Evolutionary conservation across 2,113 vertebrate species (phyloP).

Genomic region (Haplochromis vanheusdeni): DNA sequence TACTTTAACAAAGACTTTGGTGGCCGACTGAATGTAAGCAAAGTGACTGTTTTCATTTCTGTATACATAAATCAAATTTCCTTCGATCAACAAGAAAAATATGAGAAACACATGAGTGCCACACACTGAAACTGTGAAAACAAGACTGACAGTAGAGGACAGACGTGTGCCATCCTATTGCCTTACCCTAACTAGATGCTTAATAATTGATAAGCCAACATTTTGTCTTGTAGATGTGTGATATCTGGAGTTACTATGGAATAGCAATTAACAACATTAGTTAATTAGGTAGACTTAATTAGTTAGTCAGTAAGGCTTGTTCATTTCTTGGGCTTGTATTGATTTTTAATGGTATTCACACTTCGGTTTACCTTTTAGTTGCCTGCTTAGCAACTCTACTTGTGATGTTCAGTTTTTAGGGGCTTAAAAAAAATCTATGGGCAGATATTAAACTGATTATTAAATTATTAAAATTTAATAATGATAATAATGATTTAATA

Average conservation of each 20-base stretch:
- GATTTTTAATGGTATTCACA: background rate
- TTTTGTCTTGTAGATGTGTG: background rate
- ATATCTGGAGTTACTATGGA: background rate
- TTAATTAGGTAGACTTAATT: background rate
- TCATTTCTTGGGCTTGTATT: background rate
- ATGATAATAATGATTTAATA: too few relatives aligned
- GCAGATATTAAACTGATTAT: too few relatives aligned
- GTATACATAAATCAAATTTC: background rate
- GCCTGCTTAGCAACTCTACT: background rate
- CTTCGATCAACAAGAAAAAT: background rate
- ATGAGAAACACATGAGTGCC: background rate
- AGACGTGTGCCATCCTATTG: background rate
- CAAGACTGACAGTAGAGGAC: background rate
- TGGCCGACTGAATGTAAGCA: background rate
- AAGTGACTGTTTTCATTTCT: background rate
- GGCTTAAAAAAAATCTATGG: background rate
- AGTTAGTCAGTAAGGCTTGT: background rate
- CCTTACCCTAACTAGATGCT: background rate
- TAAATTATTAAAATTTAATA: too few relatives aligned
- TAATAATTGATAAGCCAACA: background rate
- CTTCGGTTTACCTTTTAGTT: background rate
- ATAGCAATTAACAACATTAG: background rate
- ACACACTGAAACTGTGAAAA: background rate
- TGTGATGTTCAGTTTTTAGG: background rate
- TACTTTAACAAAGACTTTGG: conserved; percentile 16